phyloP scores from a whole-genome alignment of 2,888 invertebrate species.

The Plagodis pulveraria region DNA sequence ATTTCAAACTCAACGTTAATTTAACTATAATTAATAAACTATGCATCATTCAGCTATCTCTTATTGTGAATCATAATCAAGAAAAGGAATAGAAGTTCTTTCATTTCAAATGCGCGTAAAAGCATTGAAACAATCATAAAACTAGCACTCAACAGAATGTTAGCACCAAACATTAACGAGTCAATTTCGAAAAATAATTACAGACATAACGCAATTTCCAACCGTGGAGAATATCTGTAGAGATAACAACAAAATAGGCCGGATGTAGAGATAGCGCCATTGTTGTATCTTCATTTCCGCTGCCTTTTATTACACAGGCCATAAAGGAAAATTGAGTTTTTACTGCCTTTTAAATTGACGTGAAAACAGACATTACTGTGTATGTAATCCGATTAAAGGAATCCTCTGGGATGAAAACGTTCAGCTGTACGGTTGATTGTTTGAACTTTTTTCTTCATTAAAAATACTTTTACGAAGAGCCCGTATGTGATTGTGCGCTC shows the following conservation, averaged over 20 bases:
- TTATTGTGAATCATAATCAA: conserved; percentile 9
- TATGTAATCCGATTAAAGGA: conserved; percentile 30
- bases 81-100: conserved; percentile 25
- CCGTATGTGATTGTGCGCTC: conserved; percentile 79
- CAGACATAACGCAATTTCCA: conserved; percentile 52
- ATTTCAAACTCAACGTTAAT: too few relatives aligned
- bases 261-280: conserved; percentile 63
- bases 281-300: conserved; percentile 67
- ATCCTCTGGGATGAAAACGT: conserved; percentile 26
- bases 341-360: conserved; percentile 49
- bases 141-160: conserved; percentile 15
- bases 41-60: neutral
- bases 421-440: conserved; percentile 46
- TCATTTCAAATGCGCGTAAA: conserved; percentile 32
- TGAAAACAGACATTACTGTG: conserved; percentile 41
- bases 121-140: conserved; percentile 22
- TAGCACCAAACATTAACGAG: conserved; percentile 52
- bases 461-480: conserved; percentile 62
- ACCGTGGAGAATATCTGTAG: conserved; percentile 48
- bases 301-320: conserved; percentile 52
- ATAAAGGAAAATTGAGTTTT: conserved; percentile 59
- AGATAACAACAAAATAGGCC: conserved; percentile 65
- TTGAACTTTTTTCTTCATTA: conserved; percentile 55
- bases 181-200: conserved; percentile 70
- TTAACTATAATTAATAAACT: too few relatives aligned